Conservation (phyloP, 1,140 invertebrate species). For the Pseudomyrmex sp. region DNA sequence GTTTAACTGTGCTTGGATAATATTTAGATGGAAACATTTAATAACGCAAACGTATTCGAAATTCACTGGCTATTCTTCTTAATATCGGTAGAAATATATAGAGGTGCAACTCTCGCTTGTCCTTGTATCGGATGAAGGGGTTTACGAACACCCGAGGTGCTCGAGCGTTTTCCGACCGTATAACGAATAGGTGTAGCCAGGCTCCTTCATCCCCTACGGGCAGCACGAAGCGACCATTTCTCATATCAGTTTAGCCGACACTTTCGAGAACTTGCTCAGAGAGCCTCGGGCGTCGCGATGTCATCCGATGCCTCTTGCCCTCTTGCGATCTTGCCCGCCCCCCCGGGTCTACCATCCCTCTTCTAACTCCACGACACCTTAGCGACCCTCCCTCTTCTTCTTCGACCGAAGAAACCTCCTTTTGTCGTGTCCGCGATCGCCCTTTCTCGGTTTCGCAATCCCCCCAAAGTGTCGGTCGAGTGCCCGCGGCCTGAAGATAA, state of each 20-base stretch:
- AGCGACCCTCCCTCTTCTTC: slow-evolving; percentile 57
- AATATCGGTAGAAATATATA: slow-evolving; percentile 44
- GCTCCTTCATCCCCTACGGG: slow-evolving; percentile 81
- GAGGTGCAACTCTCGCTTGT: slow-evolving; percentile 44
- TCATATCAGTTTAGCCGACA: slow-evolving; percentile 85
- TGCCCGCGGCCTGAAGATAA: slow-evolving; percentile 80
- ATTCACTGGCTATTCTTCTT: not conserved
- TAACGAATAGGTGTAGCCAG: slow-evolving; percentile 80
- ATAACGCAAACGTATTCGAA: not conserved
- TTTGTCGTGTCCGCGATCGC: slow-evolving; percentile 47
- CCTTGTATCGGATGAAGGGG: slow-evolving; percentile 72
- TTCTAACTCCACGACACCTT: slow-evolving; percentile 65
- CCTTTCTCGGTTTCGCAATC: slow-evolving; percentile 53
- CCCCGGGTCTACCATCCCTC: slow-evolving; percentile 45
- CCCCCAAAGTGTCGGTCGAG: slow-evolving; percentile 55
- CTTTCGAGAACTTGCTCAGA: slow-evolving; percentile 82
- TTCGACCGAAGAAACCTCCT: slow-evolving; percentile 31
- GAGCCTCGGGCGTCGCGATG: slow-evolving; percentile 79
- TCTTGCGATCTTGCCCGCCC: slow-evolving; percentile 61
- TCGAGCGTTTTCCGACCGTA: slow-evolving; percentile 76
- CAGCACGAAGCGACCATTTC: slow-evolving; percentile 84
- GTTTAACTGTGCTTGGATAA: not conserved
- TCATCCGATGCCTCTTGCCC: slow-evolving; percentile 80
- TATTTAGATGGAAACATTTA: not conserved
- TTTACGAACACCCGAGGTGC: slow-evolving; percentile 72